Conservation (phyloP, 2,113 vertebrate genomes). For the Psettodes erumei region DNA sequence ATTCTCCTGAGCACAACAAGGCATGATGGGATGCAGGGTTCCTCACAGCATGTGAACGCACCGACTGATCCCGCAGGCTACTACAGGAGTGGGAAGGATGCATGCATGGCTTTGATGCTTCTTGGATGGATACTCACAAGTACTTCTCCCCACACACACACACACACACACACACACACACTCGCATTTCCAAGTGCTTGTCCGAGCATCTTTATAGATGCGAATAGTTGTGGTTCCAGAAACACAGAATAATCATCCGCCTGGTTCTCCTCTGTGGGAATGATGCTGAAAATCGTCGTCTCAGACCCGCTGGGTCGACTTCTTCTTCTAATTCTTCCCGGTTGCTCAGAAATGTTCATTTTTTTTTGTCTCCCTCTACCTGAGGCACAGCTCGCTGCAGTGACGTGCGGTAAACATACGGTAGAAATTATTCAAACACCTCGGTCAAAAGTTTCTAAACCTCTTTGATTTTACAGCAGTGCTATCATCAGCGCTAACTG, state of each 20-base stretch:
- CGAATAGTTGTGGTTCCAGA: neutral
- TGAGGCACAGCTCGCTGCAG: slow-evolving; percentile 84
- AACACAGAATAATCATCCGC: slow-evolving; percentile 12
- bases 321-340: slow-evolving; percentile 24
- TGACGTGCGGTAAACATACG: slow-evolving; percentile 63
- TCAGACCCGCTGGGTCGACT: neutral
- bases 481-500: neutral
- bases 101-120: slow-evolving; percentile 74
- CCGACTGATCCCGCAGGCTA: slow-evolving; percentile 54
- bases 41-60: slow-evolving; percentile 56
- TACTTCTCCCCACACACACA: slow-evolving; percentile 53
- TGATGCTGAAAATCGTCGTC: slow-evolving; percentile 1
- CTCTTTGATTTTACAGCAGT: neutral
- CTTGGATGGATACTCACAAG: slow-evolving; percentile 69
- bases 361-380: slow-evolving; percentile 75
- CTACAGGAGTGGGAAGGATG: slow-evolving; percentile 62
- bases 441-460: no score
- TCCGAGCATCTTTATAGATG: neutral
- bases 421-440: neutral
- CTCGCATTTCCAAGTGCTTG: neutral
- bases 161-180: slow-evolving; percentile 35
- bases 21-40: slow-evolving; percentile 56
- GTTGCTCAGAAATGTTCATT: neutral
- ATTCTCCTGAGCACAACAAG: slow-evolving; percentile 51
- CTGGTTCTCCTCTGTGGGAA: neutral